These are phyloP conservation scores for Nautilus pompilius DNA, from an alignment of 1,140 invertebrate species.

Conservation along the genomic window DNA sequence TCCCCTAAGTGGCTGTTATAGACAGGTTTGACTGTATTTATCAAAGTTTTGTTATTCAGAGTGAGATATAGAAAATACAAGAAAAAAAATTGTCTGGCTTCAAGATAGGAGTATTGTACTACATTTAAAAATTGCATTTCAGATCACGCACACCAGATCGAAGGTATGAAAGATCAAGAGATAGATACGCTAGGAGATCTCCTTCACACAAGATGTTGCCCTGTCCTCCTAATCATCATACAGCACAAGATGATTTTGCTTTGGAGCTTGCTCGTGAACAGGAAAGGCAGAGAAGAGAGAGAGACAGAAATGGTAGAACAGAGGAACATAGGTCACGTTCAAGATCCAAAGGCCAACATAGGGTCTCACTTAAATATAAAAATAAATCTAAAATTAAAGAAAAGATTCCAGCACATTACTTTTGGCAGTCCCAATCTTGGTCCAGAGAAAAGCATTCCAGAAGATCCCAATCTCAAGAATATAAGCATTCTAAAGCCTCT, in stretches of 20 bases:
- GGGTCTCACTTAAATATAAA: no score
- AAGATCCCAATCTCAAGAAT: background rate
- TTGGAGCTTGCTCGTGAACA: conserved; percentile 38
- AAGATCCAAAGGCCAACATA: background rate
- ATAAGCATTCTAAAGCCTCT: background rate
- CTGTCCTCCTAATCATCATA: background rate
- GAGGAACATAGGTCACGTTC: background rate
- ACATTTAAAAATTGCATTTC: no score
- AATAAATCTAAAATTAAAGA: no score
- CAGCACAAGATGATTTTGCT: conserved; percentile 29
- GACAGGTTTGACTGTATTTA: no score
- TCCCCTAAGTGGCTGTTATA: no score
- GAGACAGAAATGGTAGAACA: conserved; percentile 3
- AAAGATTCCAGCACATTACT: background rate
- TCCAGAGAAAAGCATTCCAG: background rate
- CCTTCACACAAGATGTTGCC: conserved; percentile 2
- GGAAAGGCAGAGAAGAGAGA: conserved; percentile 35
- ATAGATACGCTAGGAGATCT: background rate
- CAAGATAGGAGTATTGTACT: no score
- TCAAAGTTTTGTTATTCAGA: no score
- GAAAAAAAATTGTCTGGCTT: no score
- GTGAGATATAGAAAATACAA: no score
- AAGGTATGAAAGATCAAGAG: no score
- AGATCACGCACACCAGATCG: no score
- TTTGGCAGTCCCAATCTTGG: background rate